phyloP scores from a whole-genome alignment of 2,888 invertebrate species.

The Andrena camellia region DNA sequence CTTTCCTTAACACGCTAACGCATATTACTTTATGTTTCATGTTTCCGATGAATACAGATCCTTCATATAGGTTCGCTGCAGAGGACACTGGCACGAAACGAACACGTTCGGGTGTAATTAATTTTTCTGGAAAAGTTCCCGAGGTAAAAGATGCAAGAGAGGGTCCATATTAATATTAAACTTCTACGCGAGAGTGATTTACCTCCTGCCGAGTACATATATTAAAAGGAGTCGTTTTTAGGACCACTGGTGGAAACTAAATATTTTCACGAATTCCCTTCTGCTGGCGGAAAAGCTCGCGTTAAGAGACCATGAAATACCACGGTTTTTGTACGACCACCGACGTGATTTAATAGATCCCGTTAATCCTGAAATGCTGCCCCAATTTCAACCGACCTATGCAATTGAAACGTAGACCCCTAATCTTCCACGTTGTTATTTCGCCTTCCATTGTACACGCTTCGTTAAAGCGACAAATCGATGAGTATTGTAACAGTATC shows the following conservation, averaged over 20 bases:
- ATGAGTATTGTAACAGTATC: no score
- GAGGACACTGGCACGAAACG: no score
- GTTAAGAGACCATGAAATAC: background rate
- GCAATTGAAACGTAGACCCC: slow-evolving; percentile 2
- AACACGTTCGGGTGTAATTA: background rate
- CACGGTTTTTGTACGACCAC: background rate
- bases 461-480: no score
- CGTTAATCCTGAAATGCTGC: slow-evolving; percentile 6
- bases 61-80: background rate
- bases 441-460: background rate
- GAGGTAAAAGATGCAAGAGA: background rate
- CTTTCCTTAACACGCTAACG: background rate
- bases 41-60: background rate
- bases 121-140: background rate
- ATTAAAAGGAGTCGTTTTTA: background rate
- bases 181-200: slow-evolving; percentile 7
- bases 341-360: background rate
- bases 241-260: background rate
- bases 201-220: background rate
- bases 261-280: background rate
- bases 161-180: slow-evolving; percentile 21
- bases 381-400: slow-evolving; percentile 24
- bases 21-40: background rate
- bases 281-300: background rate
- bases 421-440: slow-evolving; percentile 13